Base-by-base conservation (phyloP, 2,888 invertebrate species). In the Rhamnusium bicolor region DNA sequence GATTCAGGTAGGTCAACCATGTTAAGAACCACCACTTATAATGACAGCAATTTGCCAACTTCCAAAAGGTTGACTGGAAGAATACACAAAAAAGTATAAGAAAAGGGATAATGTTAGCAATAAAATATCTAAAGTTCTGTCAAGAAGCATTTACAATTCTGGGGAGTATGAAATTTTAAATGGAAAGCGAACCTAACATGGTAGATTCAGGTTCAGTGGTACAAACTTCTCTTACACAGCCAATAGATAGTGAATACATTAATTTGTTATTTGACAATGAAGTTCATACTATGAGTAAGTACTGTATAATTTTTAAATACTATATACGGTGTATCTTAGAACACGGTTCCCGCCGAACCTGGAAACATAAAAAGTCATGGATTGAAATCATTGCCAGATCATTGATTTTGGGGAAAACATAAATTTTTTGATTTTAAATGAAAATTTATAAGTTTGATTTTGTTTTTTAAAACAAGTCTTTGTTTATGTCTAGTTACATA, bases 1-100 rank as follows among this genome's bases (percentile, higher is more conserved):
- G 67, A 67, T 46, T 67, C 56, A 10, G 67, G 67, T 21, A 54
- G 46, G 10, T 67, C 67, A 10, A 67, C 67, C 3, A 56, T 67
- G 67, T 56, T 47, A 24, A 67, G 10, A 24, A 56, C 46, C 14
- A 46, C 24, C 1, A 56, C 21, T 56, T 46, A 16, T 7, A 24
- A 56, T 0, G 47, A 67, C 24, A 67, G 67, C 16, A 18, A 56
- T 3, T 21, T 16, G 2, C n/a, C 12, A 40, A 21, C 21, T 24
- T 56, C 40, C 8, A 67, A 18, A 27, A 19, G 21, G 2, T 51
- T 66, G 21, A 67, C 66, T 6, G 66, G 66, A 3, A 66, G 67
- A 47, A 46, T 67, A 56, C 19, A 6, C 7, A 67, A 67, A 40
- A n/a, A 67, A 56, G n/a, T 67, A 67, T 21, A 67, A 46, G 24